phyloP scores from a whole-genome alignment of 2,797 vertebrate genomes.

The Iguana delicatissima region DNA sequence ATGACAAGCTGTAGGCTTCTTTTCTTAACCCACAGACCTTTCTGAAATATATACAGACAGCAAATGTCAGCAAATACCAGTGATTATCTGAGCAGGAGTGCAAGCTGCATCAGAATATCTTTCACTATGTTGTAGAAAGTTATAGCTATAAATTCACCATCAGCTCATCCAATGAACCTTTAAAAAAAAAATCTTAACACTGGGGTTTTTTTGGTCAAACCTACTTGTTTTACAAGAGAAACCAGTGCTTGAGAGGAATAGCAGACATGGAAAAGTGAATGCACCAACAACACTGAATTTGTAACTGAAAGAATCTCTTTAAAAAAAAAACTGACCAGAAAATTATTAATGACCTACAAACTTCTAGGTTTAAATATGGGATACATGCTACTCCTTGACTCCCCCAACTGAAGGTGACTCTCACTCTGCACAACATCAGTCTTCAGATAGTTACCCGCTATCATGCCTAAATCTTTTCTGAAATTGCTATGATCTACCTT shows the following conservation, averaged over 20 bases:
- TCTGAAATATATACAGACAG: background rate
- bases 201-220: background rate
- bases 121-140: background rate
- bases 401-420: background rate
- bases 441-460: background rate
- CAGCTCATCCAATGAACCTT: background rate
- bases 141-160: background rate
- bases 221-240: background rate
- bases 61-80: slow-evolving; percentile 58
- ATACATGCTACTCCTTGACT: too few relatives aligned
- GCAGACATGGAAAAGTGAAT: background rate
- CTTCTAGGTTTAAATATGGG: background rate
- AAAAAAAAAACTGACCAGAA: background rate
- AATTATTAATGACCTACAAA: background rate
- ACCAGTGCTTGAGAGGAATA: background rate
- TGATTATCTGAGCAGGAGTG: background rate
- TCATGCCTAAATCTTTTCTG: background rate
- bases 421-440: background rate
- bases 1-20: slow-evolving; percentile 30
- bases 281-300: background rate
- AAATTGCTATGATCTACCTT: background rate
- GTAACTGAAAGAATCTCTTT: background rate
- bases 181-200: background rate
- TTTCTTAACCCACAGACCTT: slow-evolving; percentile 27
- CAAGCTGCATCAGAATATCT: background rate